These are phyloP conservation scores for Nemurella pictetii DNA, from an alignment of 2,888 invertebrate species.

Conservation along the genomic window DNA sequence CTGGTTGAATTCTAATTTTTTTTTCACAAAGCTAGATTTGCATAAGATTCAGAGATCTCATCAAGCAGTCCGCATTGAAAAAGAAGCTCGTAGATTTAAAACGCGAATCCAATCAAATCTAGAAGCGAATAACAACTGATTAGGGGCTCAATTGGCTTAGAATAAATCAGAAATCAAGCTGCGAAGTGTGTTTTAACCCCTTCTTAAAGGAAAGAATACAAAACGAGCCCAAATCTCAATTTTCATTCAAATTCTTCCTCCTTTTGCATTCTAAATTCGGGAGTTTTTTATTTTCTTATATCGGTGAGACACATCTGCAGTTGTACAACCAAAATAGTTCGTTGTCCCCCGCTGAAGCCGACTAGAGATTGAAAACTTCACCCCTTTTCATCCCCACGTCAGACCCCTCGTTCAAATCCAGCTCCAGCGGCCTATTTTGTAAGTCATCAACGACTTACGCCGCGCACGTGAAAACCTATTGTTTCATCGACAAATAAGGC, in stretches of 20 bases:
- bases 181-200: not conserved
- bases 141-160: not conserved
- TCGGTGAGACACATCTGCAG: not conserved
- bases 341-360: no score
- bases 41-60: no score
- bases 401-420: no score
- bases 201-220: not conserved
- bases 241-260: not conserved
- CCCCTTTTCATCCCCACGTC: no score
- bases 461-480: not conserved
- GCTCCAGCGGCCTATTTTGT: no score
- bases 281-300: not conserved
- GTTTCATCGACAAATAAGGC: not conserved
- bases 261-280: not conserved
- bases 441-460: no score
- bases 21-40: no score
- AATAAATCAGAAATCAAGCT: not conserved
- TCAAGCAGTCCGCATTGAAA: no score
- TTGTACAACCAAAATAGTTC: no score
- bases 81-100: no score
- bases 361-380: no score
- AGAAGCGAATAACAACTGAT: not conserved
- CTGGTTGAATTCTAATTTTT: not conserved
- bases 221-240: not conserved
- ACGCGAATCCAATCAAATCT: not conserved